Percentiles rank a stretch among this genome's conserved stretches.
These are phyloP conservation scores for Rhinogobio ventralis DNA, from an alignment of 2,797 vertebrate species.

Conservation along the genomic window DNA sequence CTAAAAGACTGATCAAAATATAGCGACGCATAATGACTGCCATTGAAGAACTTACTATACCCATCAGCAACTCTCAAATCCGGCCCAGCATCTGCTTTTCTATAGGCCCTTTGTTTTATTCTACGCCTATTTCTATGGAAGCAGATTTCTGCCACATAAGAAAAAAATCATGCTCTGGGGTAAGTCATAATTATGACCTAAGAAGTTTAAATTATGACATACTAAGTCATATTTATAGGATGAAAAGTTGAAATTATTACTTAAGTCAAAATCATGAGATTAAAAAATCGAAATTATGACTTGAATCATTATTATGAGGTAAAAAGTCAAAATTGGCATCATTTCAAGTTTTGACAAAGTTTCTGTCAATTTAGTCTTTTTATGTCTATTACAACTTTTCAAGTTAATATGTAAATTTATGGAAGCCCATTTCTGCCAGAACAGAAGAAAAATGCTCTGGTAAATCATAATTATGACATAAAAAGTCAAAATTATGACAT, in stretches of 20 bases:
- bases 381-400: neutral
- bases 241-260: neutral
- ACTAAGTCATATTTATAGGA: neutral
- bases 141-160: neutral
- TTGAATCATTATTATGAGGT: neutral
- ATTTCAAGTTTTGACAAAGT: neutral
- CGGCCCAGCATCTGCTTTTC: neutral
- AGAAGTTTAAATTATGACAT: neutral
- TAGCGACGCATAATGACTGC: conserved; percentile 19
- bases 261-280: neutral
- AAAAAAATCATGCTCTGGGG: neutral
- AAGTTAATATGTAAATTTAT: neutral
- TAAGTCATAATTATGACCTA: neutral
- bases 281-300: neutral
- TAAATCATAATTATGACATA: neutral
- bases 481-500: too few species aligned
- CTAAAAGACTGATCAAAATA: conserved; percentile 31
- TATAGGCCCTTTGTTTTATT: conserved; percentile 33
- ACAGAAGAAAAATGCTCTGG: neutral
- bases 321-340: neutral
- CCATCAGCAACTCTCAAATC: conserved; percentile 13
- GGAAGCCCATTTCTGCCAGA: neutral
- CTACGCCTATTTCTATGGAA: neutral
- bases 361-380: neutral
- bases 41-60: conserved; percentile 19